phyloP scores from a whole-genome alignment of 2,888 invertebrate genomes.

The Rhingia campestris region DNA sequence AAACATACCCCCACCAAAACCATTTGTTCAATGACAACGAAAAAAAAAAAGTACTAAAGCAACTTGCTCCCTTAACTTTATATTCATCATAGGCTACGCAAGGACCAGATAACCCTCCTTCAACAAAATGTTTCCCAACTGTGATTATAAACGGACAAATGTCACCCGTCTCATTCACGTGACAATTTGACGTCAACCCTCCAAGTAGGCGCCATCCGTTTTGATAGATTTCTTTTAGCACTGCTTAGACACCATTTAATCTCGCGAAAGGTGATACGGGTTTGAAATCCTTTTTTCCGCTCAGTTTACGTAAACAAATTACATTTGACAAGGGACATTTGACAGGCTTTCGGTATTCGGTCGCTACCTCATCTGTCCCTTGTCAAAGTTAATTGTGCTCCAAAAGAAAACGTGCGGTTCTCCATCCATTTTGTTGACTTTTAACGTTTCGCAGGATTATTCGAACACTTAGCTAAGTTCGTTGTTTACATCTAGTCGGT shows the following conservation, averaged over 20 bases:
- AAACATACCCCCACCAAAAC: conserved; percentile 1
- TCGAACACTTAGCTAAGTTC: not conserved
- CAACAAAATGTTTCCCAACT: not conserved
- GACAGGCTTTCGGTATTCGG: conserved; percentile 1
- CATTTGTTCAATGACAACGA: not conserved
- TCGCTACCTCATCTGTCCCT: no score
- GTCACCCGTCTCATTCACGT: conserved; percentile 22
- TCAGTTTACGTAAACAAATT: conserved; percentile 40
- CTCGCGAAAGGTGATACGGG: not conserved
- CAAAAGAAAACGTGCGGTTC: not conserved
- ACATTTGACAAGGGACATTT: conserved; percentile 37
- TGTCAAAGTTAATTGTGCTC: no score
- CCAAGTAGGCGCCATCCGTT: conserved; percentile 3
- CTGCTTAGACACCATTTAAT: conserved; percentile 14
- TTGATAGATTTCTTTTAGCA: not conserved
- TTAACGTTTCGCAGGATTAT: no score
- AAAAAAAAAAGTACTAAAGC: not conserved
- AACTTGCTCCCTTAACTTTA: conserved; percentile 29
- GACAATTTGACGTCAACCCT: conserved; percentile 27
- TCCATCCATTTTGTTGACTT: not conserved
- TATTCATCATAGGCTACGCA: not conserved
- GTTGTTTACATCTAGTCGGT: not conserved
- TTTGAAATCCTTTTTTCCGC: conserved; percentile 1
- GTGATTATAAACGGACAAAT: conserved; percentile 16
- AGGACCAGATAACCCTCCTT: not conserved